Evolutionary conservation across 2,113 vertebrate species (phyloP), one percentile per base, ranked within the genome.

Genomic region (Megalops atlanticus): DNA sequence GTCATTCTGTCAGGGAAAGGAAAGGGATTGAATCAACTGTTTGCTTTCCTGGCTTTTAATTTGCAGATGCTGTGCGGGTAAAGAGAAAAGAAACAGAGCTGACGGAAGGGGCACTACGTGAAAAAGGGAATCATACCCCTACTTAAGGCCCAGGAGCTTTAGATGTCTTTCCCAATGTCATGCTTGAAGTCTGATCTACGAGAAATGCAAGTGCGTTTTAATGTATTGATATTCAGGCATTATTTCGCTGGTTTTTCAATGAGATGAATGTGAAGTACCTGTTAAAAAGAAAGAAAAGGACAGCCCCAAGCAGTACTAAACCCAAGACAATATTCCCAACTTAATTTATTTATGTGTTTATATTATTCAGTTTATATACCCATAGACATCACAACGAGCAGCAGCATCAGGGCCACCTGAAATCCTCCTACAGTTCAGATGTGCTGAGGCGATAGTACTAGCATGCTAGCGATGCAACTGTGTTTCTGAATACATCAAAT

Each of bases 1-100:
- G 83, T 84, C 86, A 88, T 75, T 84, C 85, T 82, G 79, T 69
- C 78, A 43, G 79, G 73, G 77, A 74, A 77, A 49, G 70, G 81
- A 58, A 36, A 39, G 49, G 69, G 40, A 73, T 52, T 76, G 47
- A 81, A 81, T 79, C 71, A 70, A 38, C 11, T 83, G 80, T 87
- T 88, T 83, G 47, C 69, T 80, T 83, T 76, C 35, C 35, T 79
- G 4, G 52, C 24, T 69, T 49, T 82, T 52, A 38, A 31, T 70
- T 80, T 35, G 33, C 71, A 58, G 68, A 16, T 64, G 72, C 69
- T 21, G 27, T 49, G 52, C 27, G 33, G 41, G 45, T 54, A 80
- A 80, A 79, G 45, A 39, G n/a, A 76, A 35, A 78, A 45, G 75
- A 77, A 45, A 77, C 49, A 35, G 76, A 35, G 33, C 64, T 40